phyloP scores from a whole-genome alignment of 2,888 invertebrate species.

The Cheiracanthium punctorium region DNA sequence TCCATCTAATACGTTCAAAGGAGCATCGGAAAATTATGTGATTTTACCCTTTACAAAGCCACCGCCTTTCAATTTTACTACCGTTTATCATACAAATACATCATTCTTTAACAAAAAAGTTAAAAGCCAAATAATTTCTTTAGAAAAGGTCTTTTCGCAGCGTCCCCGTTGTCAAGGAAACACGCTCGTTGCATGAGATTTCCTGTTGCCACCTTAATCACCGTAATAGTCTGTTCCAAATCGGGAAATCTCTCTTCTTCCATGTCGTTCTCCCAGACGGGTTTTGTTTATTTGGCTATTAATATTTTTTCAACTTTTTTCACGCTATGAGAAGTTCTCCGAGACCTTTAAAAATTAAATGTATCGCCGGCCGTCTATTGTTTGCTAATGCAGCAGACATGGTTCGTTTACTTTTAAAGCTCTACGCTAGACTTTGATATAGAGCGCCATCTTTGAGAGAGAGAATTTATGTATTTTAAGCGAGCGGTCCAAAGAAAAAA shows the following conservation, averaged over 20 bases:
- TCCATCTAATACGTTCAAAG: not conserved
- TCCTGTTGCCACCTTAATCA: conserved; percentile 64
- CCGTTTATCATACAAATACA: not conserved
- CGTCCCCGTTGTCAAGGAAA: conserved; percentile 59
- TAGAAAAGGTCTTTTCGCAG: not conserved
- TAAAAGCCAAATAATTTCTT: conserved; percentile 9
- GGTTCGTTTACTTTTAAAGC: conserved; percentile 44
- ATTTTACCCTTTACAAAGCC: not conserved
- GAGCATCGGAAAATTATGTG: not conserved
- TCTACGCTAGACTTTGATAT: not conserved
- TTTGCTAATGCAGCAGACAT: conserved; percentile 20
- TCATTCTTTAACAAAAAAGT: conserved; percentile 5
- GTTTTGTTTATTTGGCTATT: conserved; percentile 37
- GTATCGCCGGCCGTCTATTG: conserved; percentile 46
- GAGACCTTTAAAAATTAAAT: conserved; percentile 36
- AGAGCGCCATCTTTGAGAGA: conserved; percentile 15
- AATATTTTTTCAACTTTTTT: conserved; percentile 37
- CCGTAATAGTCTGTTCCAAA: conserved; percentile 59
- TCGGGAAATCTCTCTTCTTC: conserved; percentile 60
- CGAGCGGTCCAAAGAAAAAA: too few relatives aligned
- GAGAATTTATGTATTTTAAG: too few relatives aligned
- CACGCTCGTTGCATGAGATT: conserved; percentile 61
- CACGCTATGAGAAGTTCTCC: conserved; percentile 28
- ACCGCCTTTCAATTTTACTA: not conserved
- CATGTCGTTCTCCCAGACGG: conserved; percentile 48